Evolutionary conservation across 1,140 invertebrate species (phyloP).

Genomic region (Pectinophora gossypiella): DNA sequence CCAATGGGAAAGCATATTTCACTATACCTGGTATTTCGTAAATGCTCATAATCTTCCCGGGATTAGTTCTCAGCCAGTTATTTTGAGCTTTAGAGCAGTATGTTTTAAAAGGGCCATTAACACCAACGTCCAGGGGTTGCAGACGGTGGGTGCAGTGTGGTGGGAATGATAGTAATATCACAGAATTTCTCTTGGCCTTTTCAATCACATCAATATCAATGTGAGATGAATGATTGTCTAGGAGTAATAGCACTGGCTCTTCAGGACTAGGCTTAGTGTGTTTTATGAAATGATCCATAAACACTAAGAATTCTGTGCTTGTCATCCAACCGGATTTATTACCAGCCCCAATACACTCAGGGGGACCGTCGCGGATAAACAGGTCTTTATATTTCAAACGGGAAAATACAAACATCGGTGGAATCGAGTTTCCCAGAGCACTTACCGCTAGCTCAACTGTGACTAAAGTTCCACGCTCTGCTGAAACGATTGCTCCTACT

Average conservation of each 20-base stretch:
- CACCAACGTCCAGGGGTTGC: constrained; percentile 60
- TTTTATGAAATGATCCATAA: constrained; percentile 51
- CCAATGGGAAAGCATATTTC: constrained; percentile 9
- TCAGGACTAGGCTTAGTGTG: constrained; percentile 23
- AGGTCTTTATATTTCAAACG: constrained; percentile 34
- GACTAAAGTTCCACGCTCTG: constrained; percentile 48
- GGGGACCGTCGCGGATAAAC: constrained; percentile 35
- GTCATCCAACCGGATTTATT: constrained; percentile 45
- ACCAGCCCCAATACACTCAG: constrained; percentile 36
- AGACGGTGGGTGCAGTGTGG: constrained; percentile 60
- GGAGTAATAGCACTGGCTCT: constrained; percentile 36
- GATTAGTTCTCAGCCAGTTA: constrained; percentile 15
- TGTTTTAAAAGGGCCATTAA: constrained; percentile 8
- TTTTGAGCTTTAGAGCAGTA: constrained; percentile 14
- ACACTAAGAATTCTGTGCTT: constrained; percentile 32
- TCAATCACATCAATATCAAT: constrained; percentile 38
- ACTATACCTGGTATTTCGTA: constrained; percentile 21
- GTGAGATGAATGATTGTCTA: constrained; percentile 55
- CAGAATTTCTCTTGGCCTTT: constrained; percentile 26
- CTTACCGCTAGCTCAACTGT: constrained; percentile 39
- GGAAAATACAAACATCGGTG: constrained; percentile 56
- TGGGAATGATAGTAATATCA: constrained; percentile 54
- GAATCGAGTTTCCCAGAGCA: constrained; percentile 39
- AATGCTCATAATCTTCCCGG: constrained; percentile 20
- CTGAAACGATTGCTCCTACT: constrained; percentile 33